phyloP scores from a whole-genome alignment of 2,797 vertebrate genomes.

The Fundulus diaphanus region DNA sequence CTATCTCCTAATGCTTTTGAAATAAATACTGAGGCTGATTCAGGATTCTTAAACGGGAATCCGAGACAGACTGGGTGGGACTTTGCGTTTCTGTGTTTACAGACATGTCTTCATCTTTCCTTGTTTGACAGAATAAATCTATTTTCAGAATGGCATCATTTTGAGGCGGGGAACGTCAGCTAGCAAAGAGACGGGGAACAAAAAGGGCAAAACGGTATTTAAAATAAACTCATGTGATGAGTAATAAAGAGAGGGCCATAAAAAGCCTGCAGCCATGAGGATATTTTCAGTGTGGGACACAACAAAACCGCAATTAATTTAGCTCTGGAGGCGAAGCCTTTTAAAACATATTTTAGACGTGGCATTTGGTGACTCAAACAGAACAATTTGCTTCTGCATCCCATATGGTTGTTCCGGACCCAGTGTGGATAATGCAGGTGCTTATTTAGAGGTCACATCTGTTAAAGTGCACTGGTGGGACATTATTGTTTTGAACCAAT shows the following conservation, averaged over 20 bases:
- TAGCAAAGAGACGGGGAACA: constrained; percentile 20
- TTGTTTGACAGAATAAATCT: constrained; percentile 30
- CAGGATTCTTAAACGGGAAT: constrained; percentile 40
- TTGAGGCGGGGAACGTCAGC: constrained; percentile 42
- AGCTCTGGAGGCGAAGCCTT: constrained; percentile 40
- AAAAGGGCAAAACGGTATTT: constrained; percentile 31
- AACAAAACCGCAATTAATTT: constrained; percentile 47
- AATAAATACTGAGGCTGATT: constrained; percentile 39
- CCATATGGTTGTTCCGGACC: constrained; percentile 50
- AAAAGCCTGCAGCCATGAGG: constrained; percentile 38
- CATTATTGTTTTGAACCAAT: constrained; percentile 9
- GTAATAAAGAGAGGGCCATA: constrained; percentile 48
- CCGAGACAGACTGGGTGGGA: constrained; percentile 25
- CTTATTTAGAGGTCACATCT: constrained; percentile 48
- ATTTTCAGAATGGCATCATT: constrained; percentile 45
- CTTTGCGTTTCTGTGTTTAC: constrained; percentile 21
- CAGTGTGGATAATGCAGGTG: constrained; percentile 53
- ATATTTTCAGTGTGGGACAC: constrained; percentile 46
- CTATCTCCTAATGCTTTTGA: constrained; percentile 6
- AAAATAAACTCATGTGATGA: constrained; percentile 54
- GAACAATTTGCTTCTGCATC: constrained; percentile 40
- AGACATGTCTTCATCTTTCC: constrained; percentile 18
- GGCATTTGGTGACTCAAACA: constrained; percentile 41
- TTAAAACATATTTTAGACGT: constrained; percentile 51
- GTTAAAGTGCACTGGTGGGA: constrained; percentile 9